Base-by-base conservation (phyloP, 2,888 invertebrate genomes). In the Drosophila meridionalis region DNA sequence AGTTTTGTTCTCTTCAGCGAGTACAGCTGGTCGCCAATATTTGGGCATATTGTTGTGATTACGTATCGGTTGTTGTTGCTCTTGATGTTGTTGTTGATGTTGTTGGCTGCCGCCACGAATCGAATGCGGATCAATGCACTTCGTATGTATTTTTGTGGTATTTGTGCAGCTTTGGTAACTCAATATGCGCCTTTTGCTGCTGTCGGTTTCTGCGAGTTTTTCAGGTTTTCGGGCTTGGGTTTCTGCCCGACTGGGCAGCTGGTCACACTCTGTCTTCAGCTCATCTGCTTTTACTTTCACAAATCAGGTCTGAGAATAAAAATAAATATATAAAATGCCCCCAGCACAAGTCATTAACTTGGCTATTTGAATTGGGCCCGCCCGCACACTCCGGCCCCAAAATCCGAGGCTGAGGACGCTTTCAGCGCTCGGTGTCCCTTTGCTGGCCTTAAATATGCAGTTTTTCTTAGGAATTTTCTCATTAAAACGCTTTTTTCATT, bases 391-490 rank as follows among this genome's bases (percentile, higher is more conserved):
- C 70, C 42, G 20, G 26, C 20, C 30, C 7, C 7, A 9, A 28
- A 28, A n/a, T 38, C 56, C 53, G 43, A 47, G 61, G 43, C 42
- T 47, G 53, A 79, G 73, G 66, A 72, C 70, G 80, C 75, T 84
- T 89, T 85, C 85, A 83, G 78, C 65, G 63, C 62, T 42, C 26
- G 52, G 36, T 40, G 47, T 59, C 67, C 47, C 66, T 57, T 60
- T 50, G 47, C 57, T 64, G 32, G 83, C 72, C 78, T 88, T 88
- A 90, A 87, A 90, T 90, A 90, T 87, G 90, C 90, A 87, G 89
- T 83, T 91, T 52, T 90, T 83, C 89, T 87, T 85, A 82, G 87
- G 87, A 87, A 87, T 90, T 87, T 87, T 88, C 89, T 87, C 87
- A 90, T 87, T 87, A 90, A 90, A 87, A 74, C 60, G 67, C 26